phyloP scores from a whole-genome alignment of 2,888 invertebrate genomes.

The Lamproptera curius region DNA sequence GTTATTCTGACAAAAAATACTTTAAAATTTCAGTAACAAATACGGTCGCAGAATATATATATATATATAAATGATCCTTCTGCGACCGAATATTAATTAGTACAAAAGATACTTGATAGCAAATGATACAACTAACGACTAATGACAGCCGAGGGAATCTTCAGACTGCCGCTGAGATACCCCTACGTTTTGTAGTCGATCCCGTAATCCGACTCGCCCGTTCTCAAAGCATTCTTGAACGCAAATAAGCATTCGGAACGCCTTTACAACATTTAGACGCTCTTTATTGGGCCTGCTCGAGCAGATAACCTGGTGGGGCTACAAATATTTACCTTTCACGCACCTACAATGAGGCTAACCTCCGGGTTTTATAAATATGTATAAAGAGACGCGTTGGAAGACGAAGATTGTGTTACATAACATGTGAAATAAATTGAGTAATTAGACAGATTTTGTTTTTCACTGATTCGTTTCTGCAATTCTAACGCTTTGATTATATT shows the following conservation, averaged over 20 bases:
- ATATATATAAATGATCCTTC: too few relatives aligned
- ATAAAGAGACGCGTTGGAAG: conserved; percentile 22
- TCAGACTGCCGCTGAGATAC: conserved; percentile 48
- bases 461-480: too few relatives aligned
- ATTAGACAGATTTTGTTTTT: too few relatives aligned
- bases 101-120: conserved; percentile 73
- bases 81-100: too few relatives aligned
- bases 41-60: too few relatives aligned
- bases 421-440: conserved; percentile 46
- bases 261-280: conserved; percentile 69
- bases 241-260: conserved; percentile 74
- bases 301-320: conserved; percentile 55
- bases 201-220: conserved; percentile 65
- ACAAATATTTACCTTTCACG: conserved; percentile 48
- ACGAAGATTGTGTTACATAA: conserved; percentile 21
- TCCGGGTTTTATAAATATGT: conserved; percentile 15
- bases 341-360: conserved; percentile 33
- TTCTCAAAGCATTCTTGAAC: conserved; percentile 69
- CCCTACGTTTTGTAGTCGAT: conserved; percentile 49
- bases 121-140: conserved; percentile 76
- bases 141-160: conserved; percentile 74
- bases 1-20: too few relatives aligned
- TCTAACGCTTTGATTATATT: too few relatives aligned
- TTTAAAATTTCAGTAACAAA: too few relatives aligned
- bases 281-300: conserved; percentile 68